Conservation (phyloP, 2,797 vertebrate genomes). For the Mycteria americana region DNA sequence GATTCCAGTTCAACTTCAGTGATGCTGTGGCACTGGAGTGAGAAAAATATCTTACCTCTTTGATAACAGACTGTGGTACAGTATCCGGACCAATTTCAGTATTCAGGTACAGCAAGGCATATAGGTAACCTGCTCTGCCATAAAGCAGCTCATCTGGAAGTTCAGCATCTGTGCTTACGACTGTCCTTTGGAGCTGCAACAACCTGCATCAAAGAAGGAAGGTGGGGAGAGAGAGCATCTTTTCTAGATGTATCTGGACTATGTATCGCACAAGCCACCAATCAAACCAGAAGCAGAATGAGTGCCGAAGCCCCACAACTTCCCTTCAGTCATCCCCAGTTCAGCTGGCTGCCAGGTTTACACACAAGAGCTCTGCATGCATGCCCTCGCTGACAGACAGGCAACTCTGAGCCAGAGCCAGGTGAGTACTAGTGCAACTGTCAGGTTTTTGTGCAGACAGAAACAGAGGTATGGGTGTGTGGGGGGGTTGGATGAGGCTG, state of each 20-base stretch:
- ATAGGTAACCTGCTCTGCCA: slow-evolving; percentile 91
- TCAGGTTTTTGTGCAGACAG: neutral
- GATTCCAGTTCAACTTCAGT: neutral
- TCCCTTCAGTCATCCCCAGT: neutral
- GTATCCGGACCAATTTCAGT: slow-evolving; percentile 84
- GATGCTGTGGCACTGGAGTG: neutral
- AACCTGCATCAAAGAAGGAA: slow-evolving; percentile 75
- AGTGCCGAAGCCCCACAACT: neutral
- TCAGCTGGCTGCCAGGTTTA: neutral
- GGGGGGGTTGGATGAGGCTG: neutral
- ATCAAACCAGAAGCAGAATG: neutral
- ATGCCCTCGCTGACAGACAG: neutral
- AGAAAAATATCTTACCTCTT: slow-evolving; percentile 77
- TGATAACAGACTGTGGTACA: slow-evolving; percentile 80
- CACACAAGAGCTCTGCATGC: neutral
- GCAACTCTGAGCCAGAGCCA: neutral
- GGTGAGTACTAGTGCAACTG: neutral
- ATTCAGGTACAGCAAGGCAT: slow-evolving; percentile 90
- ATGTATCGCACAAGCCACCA: neutral
- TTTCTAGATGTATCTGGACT: neutral
- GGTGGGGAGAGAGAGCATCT: neutral
- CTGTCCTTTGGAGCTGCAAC: slow-evolving; percentile 86
- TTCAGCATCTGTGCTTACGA: slow-evolving; percentile 83
- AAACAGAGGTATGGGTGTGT: neutral
- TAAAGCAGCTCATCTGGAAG: slow-evolving; percentile 92